phyloP scores from a whole-genome alignment of 2,797 vertebrate genomes.

The Sphenopsis melanotis region DNA sequence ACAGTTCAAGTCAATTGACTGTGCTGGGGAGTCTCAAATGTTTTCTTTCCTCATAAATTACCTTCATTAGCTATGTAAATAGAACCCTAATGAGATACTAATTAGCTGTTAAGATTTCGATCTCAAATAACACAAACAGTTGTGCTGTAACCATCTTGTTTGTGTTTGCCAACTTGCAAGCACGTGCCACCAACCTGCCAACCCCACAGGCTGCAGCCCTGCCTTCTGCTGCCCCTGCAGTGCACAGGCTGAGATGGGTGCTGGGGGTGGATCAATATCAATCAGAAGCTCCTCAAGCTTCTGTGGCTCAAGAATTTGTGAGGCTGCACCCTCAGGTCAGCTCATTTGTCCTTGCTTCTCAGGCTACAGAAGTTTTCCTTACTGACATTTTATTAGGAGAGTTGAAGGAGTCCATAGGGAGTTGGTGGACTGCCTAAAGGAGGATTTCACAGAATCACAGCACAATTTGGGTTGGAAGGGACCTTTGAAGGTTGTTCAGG shows the following conservation, averaged over 20 bases:
- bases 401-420: neutral
- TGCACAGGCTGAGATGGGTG: rapidly evolving
- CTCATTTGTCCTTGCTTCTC: neutral
- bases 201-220: neutral
- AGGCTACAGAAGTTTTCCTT: neutral
- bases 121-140: neutral
- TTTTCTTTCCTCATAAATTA: conserved; percentile 23
- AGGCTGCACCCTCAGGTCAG: neutral
- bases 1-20: neutral
- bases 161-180: neutral
- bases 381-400: neutral
- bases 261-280: neutral
- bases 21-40: neutral
- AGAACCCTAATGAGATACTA: conserved; percentile 35
- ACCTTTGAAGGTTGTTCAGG: neutral
- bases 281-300: neutral
- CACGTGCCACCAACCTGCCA: neutral
- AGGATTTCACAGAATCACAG: neutral
- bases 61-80: conserved; percentile 37
- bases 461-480: neutral
- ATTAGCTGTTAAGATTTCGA: conserved; percentile 48
- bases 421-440: neutral
- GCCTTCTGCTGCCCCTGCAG: neutral
- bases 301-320: neutral
- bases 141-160: neutral